A percentile compares a stretch with the other conserved stretches of the same genome.
These are phyloP conservation scores for rat (Rattus norvegicus) DNA, from an alignment of 2,113 vertebrate species.

Conservation along the genomic window GRCr8 NC_086034.1:30467501-30468000, in stretches of 20 bases:
- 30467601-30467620: background rate
- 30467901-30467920: background rate
- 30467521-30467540: fast-evolving
- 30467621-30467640: background rate
- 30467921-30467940: background rate
- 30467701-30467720: background rate
- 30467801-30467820: background rate
- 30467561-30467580: background rate
- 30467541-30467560: background rate
- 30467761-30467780: background rate
- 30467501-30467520: background rate
- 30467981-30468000: background rate
- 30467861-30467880: background rate
- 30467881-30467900: background rate
- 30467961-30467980: background rate
- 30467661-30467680: background rate
- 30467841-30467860: background rate
- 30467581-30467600: background rate
- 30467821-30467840: background rate
- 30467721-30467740: background rate
- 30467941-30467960: background rate
- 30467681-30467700: background rate
- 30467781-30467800: background rate
- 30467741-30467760: background rate
- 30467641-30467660: background rate